A percentile compares a stretch with the other conserved stretches of the same genome.
These are phyloP conservation scores for Alouatta palliata DNA, from an alignment of 2,113 vertebrate genomes.

Conservation along the genomic window DNA sequence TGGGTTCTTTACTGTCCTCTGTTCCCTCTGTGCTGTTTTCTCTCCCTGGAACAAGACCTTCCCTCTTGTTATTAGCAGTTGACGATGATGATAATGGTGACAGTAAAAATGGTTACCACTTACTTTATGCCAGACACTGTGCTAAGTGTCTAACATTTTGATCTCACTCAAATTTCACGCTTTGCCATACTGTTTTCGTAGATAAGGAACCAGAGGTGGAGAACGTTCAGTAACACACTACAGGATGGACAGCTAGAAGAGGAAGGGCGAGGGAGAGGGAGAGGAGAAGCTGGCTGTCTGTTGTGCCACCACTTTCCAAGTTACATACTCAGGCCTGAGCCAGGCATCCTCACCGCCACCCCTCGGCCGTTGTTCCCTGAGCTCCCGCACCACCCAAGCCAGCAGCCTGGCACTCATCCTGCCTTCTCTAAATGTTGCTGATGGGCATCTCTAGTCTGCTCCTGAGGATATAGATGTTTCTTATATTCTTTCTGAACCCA, in stretches of 20 bases:
- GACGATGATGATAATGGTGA: not conserved
- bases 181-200: not conserved
- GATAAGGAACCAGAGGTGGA: not conserved
- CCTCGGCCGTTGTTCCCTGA: not conserved
- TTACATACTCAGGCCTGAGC: not conserved
- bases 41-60: not conserved
- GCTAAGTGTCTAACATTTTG: not conserved
- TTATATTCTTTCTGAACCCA: not conserved
- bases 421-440: not conserved
- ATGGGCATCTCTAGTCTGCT: not conserved
- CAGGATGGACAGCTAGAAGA: not conserved
- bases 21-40: not conserved
- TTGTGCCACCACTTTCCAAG: not conserved
- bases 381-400: fast-evolving
- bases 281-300: not conserved
- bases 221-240: not conserved
- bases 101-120: not conserved
- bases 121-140: not conserved
- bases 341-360: too few species aligned
- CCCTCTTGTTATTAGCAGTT: not conserved
- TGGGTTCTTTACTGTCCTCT: not conserved
- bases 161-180: not conserved
- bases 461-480: not conserved
- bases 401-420: not conserved
- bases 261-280: too few species aligned